phyloP scores from a whole-genome alignment of 2,888 invertebrate genomes.

The Geophilus truncorum region DNA sequence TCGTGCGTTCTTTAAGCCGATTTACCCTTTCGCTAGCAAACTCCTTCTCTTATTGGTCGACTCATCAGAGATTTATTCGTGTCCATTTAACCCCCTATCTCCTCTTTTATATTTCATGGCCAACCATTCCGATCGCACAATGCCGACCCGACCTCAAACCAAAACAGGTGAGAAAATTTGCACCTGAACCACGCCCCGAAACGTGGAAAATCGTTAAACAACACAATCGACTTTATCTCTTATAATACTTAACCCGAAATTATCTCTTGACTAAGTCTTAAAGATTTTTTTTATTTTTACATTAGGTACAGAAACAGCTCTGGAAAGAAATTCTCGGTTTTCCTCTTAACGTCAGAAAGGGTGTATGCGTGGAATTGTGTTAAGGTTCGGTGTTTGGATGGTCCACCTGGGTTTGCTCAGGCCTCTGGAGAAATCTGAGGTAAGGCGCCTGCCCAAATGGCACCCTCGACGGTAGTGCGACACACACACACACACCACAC shows the following conservation, averaged over 20 bases:
- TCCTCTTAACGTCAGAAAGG: background rate
- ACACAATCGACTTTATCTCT: background rate
- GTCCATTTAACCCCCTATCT: constrained; percentile 14
- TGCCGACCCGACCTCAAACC: background rate
- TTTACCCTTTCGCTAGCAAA: constrained; percentile 17
- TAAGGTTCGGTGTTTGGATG: background rate
- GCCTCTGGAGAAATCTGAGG: constrained; percentile 17
- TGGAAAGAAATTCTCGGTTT: background rate
- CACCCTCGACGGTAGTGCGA: background rate
- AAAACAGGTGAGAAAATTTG: constrained; percentile 14
- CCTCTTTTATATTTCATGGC: background rate
- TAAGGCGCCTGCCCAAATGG: constrained; percentile 10
- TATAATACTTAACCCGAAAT: background rate
- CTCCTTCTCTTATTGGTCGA: constrained; percentile 8
- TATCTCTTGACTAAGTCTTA: too few species aligned
- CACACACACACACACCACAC: background rate
- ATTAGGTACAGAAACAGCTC: too few species aligned
- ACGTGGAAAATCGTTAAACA: constrained; percentile 9
- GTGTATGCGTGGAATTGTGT: background rate
- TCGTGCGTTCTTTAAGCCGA: constrained; percentile 16
- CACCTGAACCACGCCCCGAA: constrained; percentile 6
- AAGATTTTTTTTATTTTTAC: too few species aligned
- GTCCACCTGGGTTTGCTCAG: constrained; percentile 1
- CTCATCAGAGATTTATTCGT: constrained; percentile 19
- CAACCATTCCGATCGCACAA: background rate